Percentiles rank a stretch among this genome's conserved stretches.
Evolutionary conservation across 2,113 vertebrate genomes (phyloP).

Genomic region (Ivindomyrus marchei): DNA sequence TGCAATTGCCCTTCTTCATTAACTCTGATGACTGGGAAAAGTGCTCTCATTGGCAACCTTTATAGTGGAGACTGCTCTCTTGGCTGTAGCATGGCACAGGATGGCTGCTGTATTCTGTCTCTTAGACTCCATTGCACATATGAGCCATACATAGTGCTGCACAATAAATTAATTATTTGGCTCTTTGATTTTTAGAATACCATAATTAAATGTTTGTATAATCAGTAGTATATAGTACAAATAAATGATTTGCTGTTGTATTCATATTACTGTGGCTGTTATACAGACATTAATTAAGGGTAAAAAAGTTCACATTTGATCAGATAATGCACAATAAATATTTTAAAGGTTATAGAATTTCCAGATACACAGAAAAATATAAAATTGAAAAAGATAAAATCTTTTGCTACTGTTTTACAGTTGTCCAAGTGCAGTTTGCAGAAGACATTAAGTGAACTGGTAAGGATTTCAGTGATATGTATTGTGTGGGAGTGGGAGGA

Average conservation of each 20-base stretch:
- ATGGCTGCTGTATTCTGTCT: slow-evolving; percentile 52
- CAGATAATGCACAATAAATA: not conserved
- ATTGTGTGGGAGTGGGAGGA: slow-evolving; percentile 61
- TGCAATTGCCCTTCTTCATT: not conserved
- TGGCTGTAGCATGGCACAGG: slow-evolving; percentile 45
- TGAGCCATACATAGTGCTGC: slow-evolving; percentile 37
- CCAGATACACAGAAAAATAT: not conserved
- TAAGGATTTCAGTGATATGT: slow-evolving; percentile 68
- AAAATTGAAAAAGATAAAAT: slow-evolving; percentile 17
- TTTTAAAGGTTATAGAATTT: not conserved
- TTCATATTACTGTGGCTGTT: not conserved
- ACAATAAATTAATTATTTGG: slow-evolving; percentile 50
- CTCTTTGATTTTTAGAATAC: slow-evolving; percentile 45
- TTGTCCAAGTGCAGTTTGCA: slow-evolving; percentile 86
- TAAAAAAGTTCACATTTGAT: not conserved
- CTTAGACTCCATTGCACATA: slow-evolving; percentile 51
- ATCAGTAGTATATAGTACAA: not conserved
- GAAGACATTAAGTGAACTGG: slow-evolving; percentile 87
- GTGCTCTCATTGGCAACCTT: slow-evolving; percentile 38
- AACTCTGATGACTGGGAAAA: slow-evolving; percentile 38
- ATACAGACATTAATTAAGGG: not conserved
- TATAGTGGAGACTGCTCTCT: slow-evolving; percentile 41
- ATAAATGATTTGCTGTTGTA: not conserved
- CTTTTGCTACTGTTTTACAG: slow-evolving; percentile 64
- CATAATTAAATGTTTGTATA: slow-evolving; percentile 13